Percentiles rank a stretch among this genome's conserved stretches.
phyloP scores from a whole-genome alignment of 2,888 invertebrate genomes.

The Synergus umbraculus region DNA sequence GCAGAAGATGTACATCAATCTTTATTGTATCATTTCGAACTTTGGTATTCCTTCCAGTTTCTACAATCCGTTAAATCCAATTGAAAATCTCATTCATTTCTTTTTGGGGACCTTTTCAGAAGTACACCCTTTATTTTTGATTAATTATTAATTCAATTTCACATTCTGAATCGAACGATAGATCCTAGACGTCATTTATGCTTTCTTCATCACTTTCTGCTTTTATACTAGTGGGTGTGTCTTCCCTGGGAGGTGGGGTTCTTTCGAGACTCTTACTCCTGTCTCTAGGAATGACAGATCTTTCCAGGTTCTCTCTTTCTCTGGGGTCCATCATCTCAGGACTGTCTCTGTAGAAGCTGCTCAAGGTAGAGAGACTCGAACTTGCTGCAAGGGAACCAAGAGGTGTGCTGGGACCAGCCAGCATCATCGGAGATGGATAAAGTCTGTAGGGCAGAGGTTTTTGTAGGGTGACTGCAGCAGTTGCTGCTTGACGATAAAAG shows the following conservation, averaged over 20 bases:
- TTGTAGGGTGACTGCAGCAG: constrained; percentile 87
- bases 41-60: neutral
- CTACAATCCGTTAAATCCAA: neutral
- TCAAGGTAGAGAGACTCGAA: constrained; percentile 75
- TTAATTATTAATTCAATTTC: neutral
- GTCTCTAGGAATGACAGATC: constrained; percentile 63
- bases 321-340: constrained; percentile 67
- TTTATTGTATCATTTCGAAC: neutral
- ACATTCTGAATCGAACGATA: neutral
- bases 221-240: constrained; percentile 71
- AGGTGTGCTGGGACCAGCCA: constrained; percentile 85
- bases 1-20: neutral
- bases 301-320: constrained; percentile 63
- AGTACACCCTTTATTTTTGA: too few species aligned
- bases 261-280: constrained; percentile 70
- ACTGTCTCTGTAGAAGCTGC: constrained; percentile 72
- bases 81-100: neutral
- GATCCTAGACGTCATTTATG: constrained; percentile 74
- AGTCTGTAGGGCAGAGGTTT: constrained; percentile 88
- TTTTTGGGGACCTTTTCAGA: too few species aligned
- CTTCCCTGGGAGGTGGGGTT: constrained; percentile 65
- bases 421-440: constrained; percentile 82
- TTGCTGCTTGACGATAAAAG: constrained; percentile 90
- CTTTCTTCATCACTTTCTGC: constrained; percentile 76
- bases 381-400: constrained; percentile 84